phyloP scores from a whole-genome alignment of 2,797 vertebrate genomes.

The Psittacula derbiana region DNA sequence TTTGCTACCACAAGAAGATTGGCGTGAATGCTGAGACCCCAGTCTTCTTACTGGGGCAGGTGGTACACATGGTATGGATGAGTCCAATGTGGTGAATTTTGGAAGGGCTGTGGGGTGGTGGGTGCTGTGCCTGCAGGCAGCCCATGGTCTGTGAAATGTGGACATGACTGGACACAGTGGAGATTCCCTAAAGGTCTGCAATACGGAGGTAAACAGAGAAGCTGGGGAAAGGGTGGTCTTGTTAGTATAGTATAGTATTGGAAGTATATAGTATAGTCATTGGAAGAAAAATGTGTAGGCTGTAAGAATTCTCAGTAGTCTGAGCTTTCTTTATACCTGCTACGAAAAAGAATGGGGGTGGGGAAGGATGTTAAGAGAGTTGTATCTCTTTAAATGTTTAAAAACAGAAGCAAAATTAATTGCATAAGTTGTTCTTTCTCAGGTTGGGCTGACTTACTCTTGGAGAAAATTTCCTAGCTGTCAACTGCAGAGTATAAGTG shows the following conservation, averaged over 20 bases:
- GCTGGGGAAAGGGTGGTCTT: not conserved
- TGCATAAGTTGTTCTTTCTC: not conserved
- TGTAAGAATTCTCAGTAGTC: not conserved
- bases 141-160: not conserved
- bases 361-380: not conserved
- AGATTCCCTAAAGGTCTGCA: not conserved
- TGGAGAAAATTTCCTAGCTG: not conserved
- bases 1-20: not conserved
- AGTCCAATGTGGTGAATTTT: not conserved
- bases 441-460: not conserved
- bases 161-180: not conserved
- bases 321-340: not conserved
- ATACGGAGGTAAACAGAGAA: not conserved
- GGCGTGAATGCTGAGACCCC: not conserved
- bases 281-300: not conserved
- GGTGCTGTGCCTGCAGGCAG: not conserved
- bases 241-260: not conserved
- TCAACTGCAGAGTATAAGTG: not conserved
- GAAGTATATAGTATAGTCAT: not conserved
- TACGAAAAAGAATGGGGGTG: not conserved
- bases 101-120: not conserved
- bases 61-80: not conserved
- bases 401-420: not conserved
- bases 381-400: not conserved
- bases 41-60: not conserved